Base-by-base conservation (phyloP, 2,888 invertebrate species). In the Fragum fragum region DNA sequence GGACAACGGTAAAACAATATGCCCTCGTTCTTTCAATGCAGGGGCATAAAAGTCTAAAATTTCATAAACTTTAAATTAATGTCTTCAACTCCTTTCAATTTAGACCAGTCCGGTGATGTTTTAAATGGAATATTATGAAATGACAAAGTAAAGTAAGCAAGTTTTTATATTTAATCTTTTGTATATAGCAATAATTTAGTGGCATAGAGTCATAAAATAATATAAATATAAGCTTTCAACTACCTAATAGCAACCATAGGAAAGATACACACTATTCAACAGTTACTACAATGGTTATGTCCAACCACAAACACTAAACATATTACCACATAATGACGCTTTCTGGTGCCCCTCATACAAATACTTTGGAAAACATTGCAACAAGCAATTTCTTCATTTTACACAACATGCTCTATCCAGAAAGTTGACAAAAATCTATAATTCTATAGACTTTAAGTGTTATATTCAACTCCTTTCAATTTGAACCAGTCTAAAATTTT, bases 201-300 rank as follows among this genome's bases (percentile, higher is more conserved):
- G 61, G 39, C 73, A 73, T 53, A 16, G 26, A 26, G 36, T 57
- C 42, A 29, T 32, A 18, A 26, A n/a, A n/a, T 18, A 59, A 59
- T 59, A 73, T 73, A 73, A 73, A 73, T 73, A 73, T 73, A 73
- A 73, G 73, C 73, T 71, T 57, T 71, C 36, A 39, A 66, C 66
- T 66, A 66, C 21, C 66, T 66, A 42, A 1, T 66, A n/a, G 66
- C 66, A 66, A 42, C 42, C 47, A 66, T 66, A 23, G 21, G n/a
- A 29, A 18, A 61, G 9, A 61, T 14, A 61, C 36, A 61, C 29
- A 32, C 11, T 32, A 61, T 18, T 29, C 26, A 66, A 66, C 42
- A 42, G 42, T 7, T 18, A 14, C 39, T 9, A 42, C 32, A 9
- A 36, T 36, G n/a, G n/a, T n/a, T n/a, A n/a, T n/a, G n/a, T n/a